Conservation (phyloP, 2,888 invertebrate genomes). For the Lymantria dispar region DNA sequence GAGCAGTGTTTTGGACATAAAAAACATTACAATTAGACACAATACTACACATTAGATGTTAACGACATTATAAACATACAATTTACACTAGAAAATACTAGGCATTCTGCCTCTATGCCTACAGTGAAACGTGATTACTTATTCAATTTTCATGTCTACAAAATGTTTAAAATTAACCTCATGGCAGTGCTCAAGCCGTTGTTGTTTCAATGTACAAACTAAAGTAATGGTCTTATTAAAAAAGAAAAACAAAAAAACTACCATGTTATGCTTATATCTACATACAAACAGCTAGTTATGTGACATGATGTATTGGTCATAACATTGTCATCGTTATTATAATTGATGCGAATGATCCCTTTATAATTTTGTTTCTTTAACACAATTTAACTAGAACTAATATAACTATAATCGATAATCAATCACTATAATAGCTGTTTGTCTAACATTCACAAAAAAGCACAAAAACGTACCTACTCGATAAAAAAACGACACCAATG, state of each 20-base stretch:
- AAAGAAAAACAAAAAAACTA: neutral
- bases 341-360: neutral
- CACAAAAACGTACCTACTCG: too few species aligned
- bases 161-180: constrained; percentile 7
- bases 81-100: constrained; percentile 14
- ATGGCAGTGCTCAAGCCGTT: constrained; percentile 46
- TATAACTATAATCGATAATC: neutral
- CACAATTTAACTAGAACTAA: neutral
- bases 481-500: too few species aligned
- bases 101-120: neutral
- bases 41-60: constrained; percentile 1
- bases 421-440: neutral
- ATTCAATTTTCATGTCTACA: constrained; percentile 10
- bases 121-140: neutral
- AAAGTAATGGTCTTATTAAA: constrained; percentile 3
- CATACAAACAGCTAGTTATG: neutral
- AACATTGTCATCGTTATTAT: neutral
- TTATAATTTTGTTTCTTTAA: neutral
- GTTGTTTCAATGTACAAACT: constrained; percentile 27
- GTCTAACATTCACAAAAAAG: too few species aligned
- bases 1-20: constrained; percentile 52
- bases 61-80: constrained; percentile 1
- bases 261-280: neutral
- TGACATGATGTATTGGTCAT: neutral
- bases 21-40: constrained; percentile 14